These are phyloP conservation scores for Melieria picta DNA, from an alignment of 2,888 invertebrate genomes.

Conservation along the genomic window DNA sequence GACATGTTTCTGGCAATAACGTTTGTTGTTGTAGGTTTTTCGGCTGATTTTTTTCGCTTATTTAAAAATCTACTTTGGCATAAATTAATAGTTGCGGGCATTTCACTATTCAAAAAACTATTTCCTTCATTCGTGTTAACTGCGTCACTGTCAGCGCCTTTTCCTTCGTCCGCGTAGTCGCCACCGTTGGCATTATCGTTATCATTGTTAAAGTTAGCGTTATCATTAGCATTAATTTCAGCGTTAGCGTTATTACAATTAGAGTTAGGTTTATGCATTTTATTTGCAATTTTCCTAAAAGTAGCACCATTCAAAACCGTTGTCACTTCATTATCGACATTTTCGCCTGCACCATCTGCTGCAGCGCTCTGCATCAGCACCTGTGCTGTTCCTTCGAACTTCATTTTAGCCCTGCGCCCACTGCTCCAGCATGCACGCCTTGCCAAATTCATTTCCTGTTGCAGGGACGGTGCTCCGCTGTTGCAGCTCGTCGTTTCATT, in stretches of 20 bases:
- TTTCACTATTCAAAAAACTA: constrained; percentile 22
- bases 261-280: constrained; percentile 35
- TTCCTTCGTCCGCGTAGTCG: neutral
- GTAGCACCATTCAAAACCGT: constrained; percentile 55
- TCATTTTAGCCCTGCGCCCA: constrained; percentile 19
- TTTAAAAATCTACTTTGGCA: constrained; percentile 35
- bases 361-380: constrained; percentile 33
- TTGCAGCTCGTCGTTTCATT: constrained; percentile 48
- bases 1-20: neutral
- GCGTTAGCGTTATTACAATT: constrained; percentile 22
- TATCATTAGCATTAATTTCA: constrained; percentile 21
- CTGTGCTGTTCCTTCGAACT: constrained; percentile 35
- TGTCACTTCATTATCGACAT: constrained; percentile 35
- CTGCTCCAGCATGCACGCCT: constrained; percentile 74
- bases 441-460: constrained; percentile 77
- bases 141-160: constrained; percentile 9
- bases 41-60: constrained; percentile 28
- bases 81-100: constrained; percentile 33
- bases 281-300: constrained; percentile 46
- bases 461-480: constrained; percentile 66
- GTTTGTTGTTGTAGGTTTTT: constrained; percentile 13
- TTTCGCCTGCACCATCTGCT: constrained; percentile 14
- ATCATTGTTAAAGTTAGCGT: constrained; percentile 27
- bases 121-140: constrained; percentile 17
- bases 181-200: constrained; percentile 3